These are phyloP conservation scores for Polymixis flavicincta DNA, from an alignment of 2,888 invertebrate species.

Conservation along the genomic window DNA sequence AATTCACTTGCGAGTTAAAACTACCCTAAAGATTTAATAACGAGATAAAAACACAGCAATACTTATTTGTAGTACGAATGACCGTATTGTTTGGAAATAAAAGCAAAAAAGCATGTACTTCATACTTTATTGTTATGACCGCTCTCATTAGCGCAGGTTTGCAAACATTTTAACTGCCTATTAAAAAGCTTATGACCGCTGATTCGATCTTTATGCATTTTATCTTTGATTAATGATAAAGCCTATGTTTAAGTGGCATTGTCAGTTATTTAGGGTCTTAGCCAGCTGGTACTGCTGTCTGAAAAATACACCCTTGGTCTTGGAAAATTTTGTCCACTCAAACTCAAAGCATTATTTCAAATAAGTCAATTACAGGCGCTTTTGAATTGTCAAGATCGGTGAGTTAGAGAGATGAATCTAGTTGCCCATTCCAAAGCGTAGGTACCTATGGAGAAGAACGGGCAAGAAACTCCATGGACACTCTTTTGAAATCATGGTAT, in stretches of 20 bases:
- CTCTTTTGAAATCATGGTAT: too few species aligned
- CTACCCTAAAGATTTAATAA: conserved; percentile 20
- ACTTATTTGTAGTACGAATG: conserved; percentile 58
- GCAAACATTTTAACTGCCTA: conserved; percentile 65
- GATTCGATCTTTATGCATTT: conserved; percentile 59
- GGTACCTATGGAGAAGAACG: too few species aligned
- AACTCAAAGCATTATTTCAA: too few species aligned
- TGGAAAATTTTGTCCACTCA: background rate
- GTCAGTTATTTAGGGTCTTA: conserved; percentile 1
- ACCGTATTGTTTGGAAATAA: conserved; percentile 59
- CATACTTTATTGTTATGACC: conserved; percentile 59
- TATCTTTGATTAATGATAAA: conserved; percentile 61
- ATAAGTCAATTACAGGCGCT: too few species aligned
- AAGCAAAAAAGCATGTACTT: conserved; percentile 50
- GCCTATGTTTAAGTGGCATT: conserved; percentile 32
- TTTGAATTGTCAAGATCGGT: too few species aligned
- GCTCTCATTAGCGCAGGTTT: conserved; percentile 61
- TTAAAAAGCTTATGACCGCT: conserved; percentile 62
- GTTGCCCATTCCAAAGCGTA: too few species aligned
- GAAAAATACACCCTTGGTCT: background rate
- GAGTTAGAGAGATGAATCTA: too few species aligned
- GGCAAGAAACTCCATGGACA: too few species aligned
- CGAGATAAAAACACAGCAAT: conserved; percentile 45
- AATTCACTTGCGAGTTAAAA: background rate
- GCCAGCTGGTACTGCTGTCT: background rate